These are phyloP conservation scores for Menidia beryllina DNA, from an alignment of 2,113 vertebrate genomes.

Conservation along the genomic window DNA sequence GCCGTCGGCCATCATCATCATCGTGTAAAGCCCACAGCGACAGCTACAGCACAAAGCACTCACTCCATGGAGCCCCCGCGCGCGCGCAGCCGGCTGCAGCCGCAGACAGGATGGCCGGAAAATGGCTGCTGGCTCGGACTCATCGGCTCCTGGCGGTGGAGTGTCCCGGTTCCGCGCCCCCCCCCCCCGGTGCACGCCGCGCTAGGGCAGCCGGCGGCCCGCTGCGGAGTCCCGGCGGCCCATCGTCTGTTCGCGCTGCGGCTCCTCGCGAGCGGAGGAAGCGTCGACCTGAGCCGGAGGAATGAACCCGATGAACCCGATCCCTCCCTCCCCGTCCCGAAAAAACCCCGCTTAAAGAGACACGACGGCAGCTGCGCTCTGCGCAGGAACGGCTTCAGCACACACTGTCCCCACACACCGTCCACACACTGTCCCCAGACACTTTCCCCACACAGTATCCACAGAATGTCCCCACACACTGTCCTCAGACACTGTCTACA, in stretches of 20 bases:
- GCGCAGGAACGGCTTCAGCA: slow-evolving; percentile 1
- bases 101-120: slow-evolving; percentile 71
- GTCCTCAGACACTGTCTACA: no score
- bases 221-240: slow-evolving; percentile 38
- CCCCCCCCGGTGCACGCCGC: no score
- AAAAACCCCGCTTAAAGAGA: slow-evolving; percentile 74
- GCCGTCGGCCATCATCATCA: slow-evolving; percentile 82
- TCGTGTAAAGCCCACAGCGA: slow-evolving; percentile 60
- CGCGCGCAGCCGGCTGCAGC: slow-evolving; percentile 41
- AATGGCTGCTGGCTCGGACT: slow-evolving; percentile 70
- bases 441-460: no score
- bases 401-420: not conserved
- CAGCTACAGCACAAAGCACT: slow-evolving; percentile 43
- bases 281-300: slow-evolving; percentile 64
- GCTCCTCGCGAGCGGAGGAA: slow-evolving; percentile 55
- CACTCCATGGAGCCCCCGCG: slow-evolving; percentile 62
- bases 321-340: slow-evolving; percentile 66
- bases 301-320: slow-evolving; percentile 81
- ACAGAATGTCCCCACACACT: no score
- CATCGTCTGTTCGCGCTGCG: slow-evolving; percentile 54
- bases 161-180: no score
- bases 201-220: no score
- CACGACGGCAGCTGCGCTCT: slow-evolving; percentile 37
- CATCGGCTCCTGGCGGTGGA: slow-evolving; percentile 64
- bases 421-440: no score